phyloP scores from a whole-genome alignment of 2,888 invertebrate genomes.

The Brenthis hecate region DNA sequence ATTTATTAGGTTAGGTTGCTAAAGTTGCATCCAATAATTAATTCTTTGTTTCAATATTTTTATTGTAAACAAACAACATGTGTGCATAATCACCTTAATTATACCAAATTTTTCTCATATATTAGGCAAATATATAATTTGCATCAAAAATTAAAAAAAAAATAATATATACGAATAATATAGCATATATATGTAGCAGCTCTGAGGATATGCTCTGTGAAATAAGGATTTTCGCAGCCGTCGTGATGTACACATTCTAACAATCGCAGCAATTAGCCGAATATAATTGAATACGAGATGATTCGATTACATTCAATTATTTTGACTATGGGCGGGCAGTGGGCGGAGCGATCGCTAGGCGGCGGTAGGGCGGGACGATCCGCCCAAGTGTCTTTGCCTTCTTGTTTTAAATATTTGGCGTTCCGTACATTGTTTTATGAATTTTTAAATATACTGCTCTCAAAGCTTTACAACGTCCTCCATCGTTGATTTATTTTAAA shows the following conservation, averaged over 20 bases:
- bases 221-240: slow-evolving; percentile 46
- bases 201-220: not conserved
- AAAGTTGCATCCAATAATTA: too few relatives aligned
- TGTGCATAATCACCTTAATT: too few relatives aligned
- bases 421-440: slow-evolving; percentile 22
- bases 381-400: slow-evolving; percentile 59
- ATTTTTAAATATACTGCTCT: slow-evolving; percentile 20
- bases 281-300: slow-evolving; percentile 72
- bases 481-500: too few relatives aligned
- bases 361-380: slow-evolving; percentile 51
- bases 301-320: slow-evolving; percentile 77
- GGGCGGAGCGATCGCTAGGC: slow-evolving; percentile 68
- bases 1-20: too few relatives aligned
- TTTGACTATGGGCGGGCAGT: slow-evolving; percentile 57
- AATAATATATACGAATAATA: too few relatives aligned
- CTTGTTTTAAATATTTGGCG: slow-evolving; percentile 37
- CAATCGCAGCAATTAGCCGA: slow-evolving; percentile 66
- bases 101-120: too few relatives aligned
- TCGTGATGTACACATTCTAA: slow-evolving; percentile 44
- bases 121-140: too few relatives aligned
- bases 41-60: too few relatives aligned
- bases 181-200: not conserved
- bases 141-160: too few relatives aligned
- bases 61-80: too few relatives aligned
- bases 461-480: not conserved